Base-by-base conservation (phyloP, 2,888 invertebrate species). In the Sipha maydis region DNA sequence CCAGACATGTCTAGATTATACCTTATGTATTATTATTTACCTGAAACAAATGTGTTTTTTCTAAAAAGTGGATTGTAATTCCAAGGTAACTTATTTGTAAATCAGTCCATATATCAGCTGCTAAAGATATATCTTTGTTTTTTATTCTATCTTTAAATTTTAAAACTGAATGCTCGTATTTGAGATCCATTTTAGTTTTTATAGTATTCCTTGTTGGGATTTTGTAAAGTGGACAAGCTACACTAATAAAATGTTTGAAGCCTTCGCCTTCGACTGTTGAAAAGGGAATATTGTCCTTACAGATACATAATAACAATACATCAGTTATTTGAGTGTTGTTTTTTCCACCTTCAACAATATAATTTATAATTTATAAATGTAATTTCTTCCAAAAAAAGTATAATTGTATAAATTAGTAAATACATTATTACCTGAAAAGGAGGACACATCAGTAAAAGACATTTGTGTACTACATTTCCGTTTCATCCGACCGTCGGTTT, bases 51-150 rank as follows among this genome's bases (percentile, higher is more conserved):
- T 75, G 34, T 75, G n/a, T 75, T 34, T 25, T 25, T 38, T 75
- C 75, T 25, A 75, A 75, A 75, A 75, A 75, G 3, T 75, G 75
- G 7, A 75, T 75, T 19, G 75, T 75, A 38, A 75, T 19, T 19
- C 75, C 75, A 8, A 75, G 34, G 25, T 21, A 75, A 75, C 38
- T 38, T 21, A 75, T 75, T 25, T 38, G 38, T 5, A 75, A 38
- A 75, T 75, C 75, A 34, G 5, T 75, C 75, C 75, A 75, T 38
- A 75, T 75, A 54, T 54, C 54, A 54, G 54, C 7, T 14, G 54
- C 14, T n/a, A n/a, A n/a, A n/a, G n/a, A n/a, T n/a, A n/a, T n/a
- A n/a, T n/a, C n/a, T n/a, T n/a, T n/a, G n/a, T 54, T 54, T 54
- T 54, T 54, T 54, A 54, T 9, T 14, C 14, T 54, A 14, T 54